Evolutionary conservation across 2,888 invertebrate genomes (phyloP).

Genomic region (Harpalus rufipes): DNA sequence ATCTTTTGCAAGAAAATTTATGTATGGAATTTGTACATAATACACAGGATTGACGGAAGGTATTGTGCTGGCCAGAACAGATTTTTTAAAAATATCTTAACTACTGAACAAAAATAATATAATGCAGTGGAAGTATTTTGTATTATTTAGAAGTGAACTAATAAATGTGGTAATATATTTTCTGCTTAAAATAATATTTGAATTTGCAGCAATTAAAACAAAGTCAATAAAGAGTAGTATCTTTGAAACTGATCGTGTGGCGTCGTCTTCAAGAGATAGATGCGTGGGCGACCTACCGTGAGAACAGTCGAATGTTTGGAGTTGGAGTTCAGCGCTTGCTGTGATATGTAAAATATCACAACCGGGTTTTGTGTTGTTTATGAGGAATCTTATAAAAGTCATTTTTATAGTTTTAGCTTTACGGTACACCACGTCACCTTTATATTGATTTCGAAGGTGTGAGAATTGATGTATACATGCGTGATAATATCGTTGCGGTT

Average conservation of each 20-base stretch:
- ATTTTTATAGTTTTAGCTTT: constrained; percentile 45
- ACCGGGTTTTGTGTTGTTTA: constrained; percentile 53
- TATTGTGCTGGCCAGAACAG: too few relatives aligned
- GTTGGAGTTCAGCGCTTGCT: constrained; percentile 43
- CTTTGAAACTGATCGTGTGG: constrained; percentile 1
- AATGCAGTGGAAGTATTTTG: too few relatives aligned
- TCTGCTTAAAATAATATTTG: too few relatives aligned
- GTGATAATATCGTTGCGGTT: constrained; percentile 40
- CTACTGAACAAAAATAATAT: too few relatives aligned
- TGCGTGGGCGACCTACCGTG: constrained; percentile 48
- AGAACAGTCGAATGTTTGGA: constrained; percentile 48
- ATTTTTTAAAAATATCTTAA: too few relatives aligned
- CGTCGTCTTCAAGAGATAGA: background rate
- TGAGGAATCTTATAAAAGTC: constrained; percentile 50
- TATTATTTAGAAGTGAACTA: too few relatives aligned
- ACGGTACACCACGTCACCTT: constrained; percentile 30
- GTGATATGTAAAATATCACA: constrained; percentile 52
- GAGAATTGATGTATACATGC: constrained; percentile 55
- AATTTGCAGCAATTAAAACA: background rate
- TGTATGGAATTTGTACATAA: too few relatives aligned
- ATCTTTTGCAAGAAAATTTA: too few relatives aligned
- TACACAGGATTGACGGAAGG: too few relatives aligned
- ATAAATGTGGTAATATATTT: too few relatives aligned
- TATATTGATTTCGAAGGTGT: constrained; percentile 52
- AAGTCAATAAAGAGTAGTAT: background rate